phyloP scores from a whole-genome alignment of 2,113 vertebrate species.

The Pyxicephalus adspersus region DNA sequence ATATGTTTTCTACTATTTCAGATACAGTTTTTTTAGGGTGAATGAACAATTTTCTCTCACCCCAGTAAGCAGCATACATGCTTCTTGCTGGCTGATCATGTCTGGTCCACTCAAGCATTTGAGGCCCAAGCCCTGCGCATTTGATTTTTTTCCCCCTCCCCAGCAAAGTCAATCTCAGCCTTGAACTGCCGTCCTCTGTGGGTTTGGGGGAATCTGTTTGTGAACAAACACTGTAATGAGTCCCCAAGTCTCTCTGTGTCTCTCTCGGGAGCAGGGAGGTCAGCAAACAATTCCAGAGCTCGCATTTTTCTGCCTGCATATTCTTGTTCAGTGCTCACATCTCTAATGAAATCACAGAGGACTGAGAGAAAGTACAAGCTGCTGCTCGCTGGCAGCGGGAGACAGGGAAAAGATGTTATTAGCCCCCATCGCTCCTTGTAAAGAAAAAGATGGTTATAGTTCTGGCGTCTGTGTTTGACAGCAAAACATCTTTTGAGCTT shows the following conservation, averaged over 20 bases:
- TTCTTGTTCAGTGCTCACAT: slow-evolving; percentile 34
- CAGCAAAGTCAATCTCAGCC: neutral
- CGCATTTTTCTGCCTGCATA: neutral
- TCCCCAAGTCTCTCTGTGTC: neutral
- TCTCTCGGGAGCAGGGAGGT: slow-evolving; percentile 35
- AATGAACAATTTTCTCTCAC: neutral
- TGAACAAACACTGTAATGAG: neutral
- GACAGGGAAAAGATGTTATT: neutral
- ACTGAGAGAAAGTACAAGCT: slow-evolving; percentile 13
- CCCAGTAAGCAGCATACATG: neutral
- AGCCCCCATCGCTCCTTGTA: neutral
- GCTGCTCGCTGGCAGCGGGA: neutral
- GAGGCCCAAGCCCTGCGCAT: neutral
- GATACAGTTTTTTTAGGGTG: neutral
- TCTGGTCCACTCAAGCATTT: neutral
- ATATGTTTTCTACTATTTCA: neutral
- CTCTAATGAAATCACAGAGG: slow-evolving; percentile 2
- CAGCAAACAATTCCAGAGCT: slow-evolving; percentile 18
- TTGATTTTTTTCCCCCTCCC: slow-evolving; percentile 2
- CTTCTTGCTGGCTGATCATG: neutral
- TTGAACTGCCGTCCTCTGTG: slow-evolving; percentile 24
- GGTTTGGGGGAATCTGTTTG: slow-evolving; percentile 28
- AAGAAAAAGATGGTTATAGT: too few species aligned
- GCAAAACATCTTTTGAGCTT: too few species aligned
- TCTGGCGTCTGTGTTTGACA: too few species aligned